Evolutionary conservation across 2,113 vertebrate species (phyloP).

Genomic region (Lathamus discolor): DNA sequence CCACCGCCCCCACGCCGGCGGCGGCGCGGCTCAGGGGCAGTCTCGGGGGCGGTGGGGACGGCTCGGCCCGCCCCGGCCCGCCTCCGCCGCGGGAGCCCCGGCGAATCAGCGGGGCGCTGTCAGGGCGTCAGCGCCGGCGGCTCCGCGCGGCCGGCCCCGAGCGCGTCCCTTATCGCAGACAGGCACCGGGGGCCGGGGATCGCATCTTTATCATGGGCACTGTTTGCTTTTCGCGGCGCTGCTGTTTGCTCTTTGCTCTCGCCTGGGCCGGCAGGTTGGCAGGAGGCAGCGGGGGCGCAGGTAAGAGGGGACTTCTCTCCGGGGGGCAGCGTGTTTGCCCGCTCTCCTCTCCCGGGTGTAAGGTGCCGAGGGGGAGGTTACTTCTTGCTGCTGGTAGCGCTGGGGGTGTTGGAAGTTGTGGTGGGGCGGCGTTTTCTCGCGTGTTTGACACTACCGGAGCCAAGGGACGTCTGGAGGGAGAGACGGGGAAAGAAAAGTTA

Average conservation of each 20-base stretch:
- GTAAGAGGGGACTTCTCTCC: constrained; percentile 72
- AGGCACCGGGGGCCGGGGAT: constrained; percentile 69
- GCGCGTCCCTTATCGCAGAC: constrained; percentile 76
- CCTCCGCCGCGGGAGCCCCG: constrained; percentile 42
- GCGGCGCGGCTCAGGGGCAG: neutral
- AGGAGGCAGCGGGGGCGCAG: constrained; percentile 81
- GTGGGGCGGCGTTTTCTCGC: neutral
- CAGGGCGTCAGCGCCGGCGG: constrained; percentile 71
- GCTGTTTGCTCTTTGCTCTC: constrained; percentile 82
- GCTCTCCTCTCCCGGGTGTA: neutral
- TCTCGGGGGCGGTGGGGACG: neutral
- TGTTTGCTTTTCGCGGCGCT: constrained; percentile 79
- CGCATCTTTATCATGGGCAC: constrained; percentile 81
- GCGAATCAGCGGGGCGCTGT: constrained; percentile 82
- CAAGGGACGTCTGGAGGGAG: neutral
- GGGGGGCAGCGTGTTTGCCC: neutral
- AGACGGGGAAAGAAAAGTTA: constrained; percentile 26
- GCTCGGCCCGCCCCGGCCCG: neutral
- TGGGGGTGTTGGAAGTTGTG: neutral
- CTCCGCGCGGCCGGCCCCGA: constrained; percentile 65
- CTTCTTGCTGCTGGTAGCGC: neutral
- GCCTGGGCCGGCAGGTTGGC: constrained; percentile 77
- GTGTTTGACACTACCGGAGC: neutral
- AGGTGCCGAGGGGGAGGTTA: neutral
- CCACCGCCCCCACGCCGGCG: neutral